Conservation (phyloP, 37 sponge, comb jelly and placozoan species). For the Geodia barretti region DNA sequence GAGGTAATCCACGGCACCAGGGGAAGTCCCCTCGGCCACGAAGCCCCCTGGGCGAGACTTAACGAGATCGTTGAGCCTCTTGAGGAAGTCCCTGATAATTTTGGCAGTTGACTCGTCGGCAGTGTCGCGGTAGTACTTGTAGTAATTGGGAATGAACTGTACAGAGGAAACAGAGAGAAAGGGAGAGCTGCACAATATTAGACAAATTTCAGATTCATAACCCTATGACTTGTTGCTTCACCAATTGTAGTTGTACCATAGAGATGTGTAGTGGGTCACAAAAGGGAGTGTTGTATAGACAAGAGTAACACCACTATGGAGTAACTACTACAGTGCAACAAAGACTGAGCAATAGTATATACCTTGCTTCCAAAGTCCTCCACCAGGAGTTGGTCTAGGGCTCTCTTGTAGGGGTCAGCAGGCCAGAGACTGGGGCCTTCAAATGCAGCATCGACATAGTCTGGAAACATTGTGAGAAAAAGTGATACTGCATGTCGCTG, state of each 20-base stretch:
- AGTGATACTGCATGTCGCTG: too few species aligned
- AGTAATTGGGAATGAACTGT: slow-evolving; percentile 67
- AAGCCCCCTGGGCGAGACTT: slow-evolving; percentile 25
- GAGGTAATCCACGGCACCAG: slow-evolving; percentile 60
- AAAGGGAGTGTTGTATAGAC: too few species aligned
- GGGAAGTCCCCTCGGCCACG: slow-evolving; percentile 35
- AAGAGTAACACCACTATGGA: too few species aligned
- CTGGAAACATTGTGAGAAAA: slow-evolving; percentile 24
- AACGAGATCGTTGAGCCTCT: slow-evolving; percentile 40
- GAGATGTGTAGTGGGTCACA: too few species aligned
- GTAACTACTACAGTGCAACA: not conserved
- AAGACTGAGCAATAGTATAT: not conserved
- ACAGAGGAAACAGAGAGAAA: not conserved
- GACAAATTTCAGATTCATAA: not conserved
- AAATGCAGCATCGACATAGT: slow-evolving; percentile 72
- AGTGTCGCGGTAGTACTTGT: slow-evolving; percentile 40
- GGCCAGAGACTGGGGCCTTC: slow-evolving; percentile 44
- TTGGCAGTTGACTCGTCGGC: slow-evolving; percentile 5
- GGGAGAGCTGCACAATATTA: not conserved
- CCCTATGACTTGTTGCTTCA: too few species aligned
- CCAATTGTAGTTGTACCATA: too few species aligned
- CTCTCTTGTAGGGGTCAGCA: slow-evolving; percentile 55
- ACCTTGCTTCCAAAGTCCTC: slow-evolving; percentile 62
- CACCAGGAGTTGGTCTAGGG: slow-evolving; percentile 39
- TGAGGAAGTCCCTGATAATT: slow-evolving; percentile 18